phyloP scores from a whole-genome alignment of 2,888 invertebrate genomes.

The Biston betularia region DNA sequence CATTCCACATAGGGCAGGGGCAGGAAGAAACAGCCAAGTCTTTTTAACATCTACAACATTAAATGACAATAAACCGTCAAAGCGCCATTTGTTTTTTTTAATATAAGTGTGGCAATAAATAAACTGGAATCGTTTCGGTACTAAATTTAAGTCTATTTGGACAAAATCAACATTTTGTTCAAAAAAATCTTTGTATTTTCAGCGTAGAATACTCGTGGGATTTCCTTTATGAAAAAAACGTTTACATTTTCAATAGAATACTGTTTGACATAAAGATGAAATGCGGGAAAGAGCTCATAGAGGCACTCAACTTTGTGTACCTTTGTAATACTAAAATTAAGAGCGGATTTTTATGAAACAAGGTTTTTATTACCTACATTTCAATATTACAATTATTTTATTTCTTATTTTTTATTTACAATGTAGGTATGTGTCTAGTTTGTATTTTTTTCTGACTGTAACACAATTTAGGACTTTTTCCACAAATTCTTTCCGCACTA shows the following conservation, averaged over 20 bases:
- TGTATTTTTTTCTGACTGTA: no score
- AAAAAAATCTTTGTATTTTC: slow-evolving; percentile 22
- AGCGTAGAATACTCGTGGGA: slow-evolving; percentile 8
- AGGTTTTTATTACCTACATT: slow-evolving; percentile 4
- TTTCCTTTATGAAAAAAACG: slow-evolving; percentile 22
- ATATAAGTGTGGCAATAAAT: background rate
- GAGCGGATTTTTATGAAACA: slow-evolving; percentile 1
- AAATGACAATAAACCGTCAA: no score
- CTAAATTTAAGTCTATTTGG: background rate
- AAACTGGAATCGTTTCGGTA: background rate
- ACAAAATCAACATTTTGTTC: slow-evolving; percentile 6
- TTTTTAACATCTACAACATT: no score
- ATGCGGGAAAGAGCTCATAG: slow-evolving; percentile 10
- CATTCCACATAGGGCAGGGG: no score
- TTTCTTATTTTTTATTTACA: background rate
- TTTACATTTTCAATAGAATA: slow-evolving; percentile 21
- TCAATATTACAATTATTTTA: background rate
- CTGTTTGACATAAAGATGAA: slow-evolving; percentile 15
- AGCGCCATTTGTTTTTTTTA: no score
- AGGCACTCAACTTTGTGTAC: slow-evolving; percentile 14
- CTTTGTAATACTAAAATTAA: slow-evolving; percentile 11
- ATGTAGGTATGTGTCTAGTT: no score
- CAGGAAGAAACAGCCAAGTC: no score
- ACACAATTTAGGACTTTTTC: no score
- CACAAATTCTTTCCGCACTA: no score